Percentiles rank a stretch among this genome's conserved stretches.
These are phyloP conservation scores for Malacoctenus gilli DNA, from an alignment of 2,797 vertebrate genomes.

Conservation along the genomic window DNA sequence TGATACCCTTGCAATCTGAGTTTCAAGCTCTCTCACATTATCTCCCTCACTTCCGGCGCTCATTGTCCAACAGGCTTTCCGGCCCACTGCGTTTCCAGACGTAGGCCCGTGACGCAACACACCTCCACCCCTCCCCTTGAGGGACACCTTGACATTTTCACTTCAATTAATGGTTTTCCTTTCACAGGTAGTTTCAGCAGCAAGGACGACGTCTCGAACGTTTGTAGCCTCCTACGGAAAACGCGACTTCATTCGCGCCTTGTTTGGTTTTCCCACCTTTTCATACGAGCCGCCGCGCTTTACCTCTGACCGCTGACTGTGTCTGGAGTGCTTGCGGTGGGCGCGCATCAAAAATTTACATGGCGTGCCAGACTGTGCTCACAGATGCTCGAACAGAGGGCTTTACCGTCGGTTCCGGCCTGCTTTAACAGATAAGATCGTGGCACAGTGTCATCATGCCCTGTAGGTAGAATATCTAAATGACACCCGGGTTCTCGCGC, in stretches of 20 bases:
- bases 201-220: constrained; percentile 6
- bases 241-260: not conserved
- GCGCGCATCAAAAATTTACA: constrained; percentile 4
- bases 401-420: constrained; percentile 28
- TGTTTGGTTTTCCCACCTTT: constrained; percentile 8
- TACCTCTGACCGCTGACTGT: constrained; percentile 1
- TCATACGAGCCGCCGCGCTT: not conserved
- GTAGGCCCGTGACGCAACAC: constrained; percentile 24
- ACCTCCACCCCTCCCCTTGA: constrained; percentile 7
- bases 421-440: constrained; percentile 36
- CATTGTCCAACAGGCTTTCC: constrained; percentile 28
- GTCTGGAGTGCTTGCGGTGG: not conserved
- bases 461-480: constrained; percentile 32
- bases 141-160: constrained; percentile 56
- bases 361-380: not conserved
- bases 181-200: constrained; percentile 30
- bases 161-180: constrained; percentile 36
- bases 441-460: constrained; percentile 38
- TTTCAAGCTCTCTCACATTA: constrained; percentile 51
- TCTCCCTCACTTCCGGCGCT: constrained; percentile 20
- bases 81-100: constrained; percentile 28
- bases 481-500: constrained; percentile 31
- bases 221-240: not conserved
- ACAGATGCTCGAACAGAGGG: constrained; percentile 16
- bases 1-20: constrained; percentile 62